These are phyloP conservation scores for Hyphantria cunea DNA, from an alignment of 1,140 invertebrate genomes.

Conservation along the genomic window DNA sequence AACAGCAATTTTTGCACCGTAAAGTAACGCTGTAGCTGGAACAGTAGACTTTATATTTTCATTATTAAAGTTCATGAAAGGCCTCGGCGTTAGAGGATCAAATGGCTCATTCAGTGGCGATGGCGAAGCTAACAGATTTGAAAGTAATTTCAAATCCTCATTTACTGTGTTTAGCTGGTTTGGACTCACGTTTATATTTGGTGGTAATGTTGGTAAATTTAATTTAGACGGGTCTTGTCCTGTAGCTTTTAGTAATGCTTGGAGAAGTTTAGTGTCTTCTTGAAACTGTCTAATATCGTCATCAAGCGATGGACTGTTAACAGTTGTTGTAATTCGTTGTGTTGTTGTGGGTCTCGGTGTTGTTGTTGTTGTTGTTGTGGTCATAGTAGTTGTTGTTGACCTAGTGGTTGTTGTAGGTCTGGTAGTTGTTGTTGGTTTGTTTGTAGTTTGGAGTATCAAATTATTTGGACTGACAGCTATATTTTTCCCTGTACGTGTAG, in stretches of 20 bases:
- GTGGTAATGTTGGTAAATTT: constrained; percentile 71
- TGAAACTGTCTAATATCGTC: constrained; percentile 78
- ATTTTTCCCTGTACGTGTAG: constrained; percentile 45
- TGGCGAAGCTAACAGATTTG: constrained; percentile 61
- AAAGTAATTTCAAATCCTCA: constrained; percentile 61
- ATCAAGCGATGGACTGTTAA: constrained; percentile 63
- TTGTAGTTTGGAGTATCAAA: constrained; percentile 30
- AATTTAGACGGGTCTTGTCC: constrained; percentile 77
- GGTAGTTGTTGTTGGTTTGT: constrained; percentile 38
- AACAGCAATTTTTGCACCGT: constrained; percentile 67
- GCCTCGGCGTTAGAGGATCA: constrained; percentile 58
- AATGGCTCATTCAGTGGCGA: constrained; percentile 65
- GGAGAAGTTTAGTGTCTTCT: constrained; percentile 78
- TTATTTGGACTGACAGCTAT: constrained; percentile 42
- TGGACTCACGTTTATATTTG: constrained; percentile 57
- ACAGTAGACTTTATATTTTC: constrained; percentile 29
- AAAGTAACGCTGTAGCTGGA: constrained; percentile 50
- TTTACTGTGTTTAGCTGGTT: constrained; percentile 42
- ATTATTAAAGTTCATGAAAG: constrained; percentile 36
- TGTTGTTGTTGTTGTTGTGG: constrained; percentile 45
- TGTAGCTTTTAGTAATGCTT: constrained; percentile 74
- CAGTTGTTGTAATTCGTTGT: constrained; percentile 48
- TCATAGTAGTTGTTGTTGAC: constrained; percentile 41
- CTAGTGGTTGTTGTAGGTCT: constrained; percentile 43
- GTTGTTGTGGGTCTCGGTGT: constrained; percentile 48